These are phyloP conservation scores for Sycophila texana DNA, from an alignment of 2,888 invertebrate species.

Conservation along the genomic window DNA sequence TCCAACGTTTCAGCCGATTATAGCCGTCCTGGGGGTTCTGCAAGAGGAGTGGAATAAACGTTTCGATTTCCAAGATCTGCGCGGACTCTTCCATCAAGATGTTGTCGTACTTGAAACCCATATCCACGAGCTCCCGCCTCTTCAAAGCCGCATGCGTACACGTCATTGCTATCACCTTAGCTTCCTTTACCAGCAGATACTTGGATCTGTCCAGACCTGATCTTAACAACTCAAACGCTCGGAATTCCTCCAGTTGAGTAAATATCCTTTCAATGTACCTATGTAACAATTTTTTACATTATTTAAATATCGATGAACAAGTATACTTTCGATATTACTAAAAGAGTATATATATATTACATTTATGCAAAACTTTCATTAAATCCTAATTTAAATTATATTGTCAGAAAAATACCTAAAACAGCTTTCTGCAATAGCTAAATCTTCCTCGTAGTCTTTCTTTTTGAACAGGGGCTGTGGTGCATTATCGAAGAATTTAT, in stretches of 20 bases:
- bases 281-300: slow-evolving; percentile 31
- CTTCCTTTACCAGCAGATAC: slow-evolving; percentile 97
- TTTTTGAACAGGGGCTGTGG: slow-evolving; percentile 94
- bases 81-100: slow-evolving; percentile 99
- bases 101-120: slow-evolving; percentile 98
- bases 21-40: slow-evolving; percentile 98
- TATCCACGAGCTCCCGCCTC: slow-evolving; percentile 95
- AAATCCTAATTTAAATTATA: slow-evolving; percentile 3
- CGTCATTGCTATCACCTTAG: slow-evolving; percentile 99
- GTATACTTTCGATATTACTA: too few species aligned
- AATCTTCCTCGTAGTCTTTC: slow-evolving; percentile 85
- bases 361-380: slow-evolving; percentile 8
- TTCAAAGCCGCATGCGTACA: slow-evolving; percentile 99
- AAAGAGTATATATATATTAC: too few species aligned
- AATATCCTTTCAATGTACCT: slow-evolving; percentile 96
- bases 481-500: slow-evolving; percentile 93
- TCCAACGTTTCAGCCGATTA: slow-evolving; percentile 98
- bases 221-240: slow-evolving; percentile 96
- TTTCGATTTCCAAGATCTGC: slow-evolving; percentile 99
- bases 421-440: slow-evolving; percentile 94
- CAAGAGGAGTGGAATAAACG: slow-evolving; percentile 97
- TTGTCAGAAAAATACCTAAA: slow-evolving; percentile 78
- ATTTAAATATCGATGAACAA: too few species aligned
- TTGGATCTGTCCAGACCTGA: slow-evolving; percentile 97
- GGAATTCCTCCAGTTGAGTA: slow-evolving; percentile 96